Evolutionary conservation across 2,888 invertebrate species (phyloP), one percentile per base, ranked within the genome.

Genomic region (Luffia ferchaultella): DNA sequence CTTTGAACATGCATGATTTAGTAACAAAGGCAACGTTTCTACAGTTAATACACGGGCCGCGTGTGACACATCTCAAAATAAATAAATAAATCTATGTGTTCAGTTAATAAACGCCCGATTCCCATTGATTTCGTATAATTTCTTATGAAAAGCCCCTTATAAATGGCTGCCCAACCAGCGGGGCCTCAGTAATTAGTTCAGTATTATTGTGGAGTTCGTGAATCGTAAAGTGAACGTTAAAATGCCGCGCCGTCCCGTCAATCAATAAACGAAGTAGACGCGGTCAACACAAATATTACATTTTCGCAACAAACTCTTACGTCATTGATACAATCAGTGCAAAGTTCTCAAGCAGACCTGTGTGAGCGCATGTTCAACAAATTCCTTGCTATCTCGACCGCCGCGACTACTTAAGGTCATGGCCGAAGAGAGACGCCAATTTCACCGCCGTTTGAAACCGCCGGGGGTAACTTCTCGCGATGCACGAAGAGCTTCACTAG

Each of bases 401-500:
- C 12, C 12, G 30, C 30, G 12, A 3, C 30, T 30, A 30, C 30
- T 30, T 30, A 30, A 30, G 30, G 30, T 30, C 30, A 30, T 7
- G 30, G 30, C 12, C 12, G 12, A 3, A 3, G 30, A 7, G 30
- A 30, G 3, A 7, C 30, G 5, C 5, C 12, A 7, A 3, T 3
- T 3, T 30, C 30, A 30, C n/a, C n/a, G 30, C 30, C 30, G 30
- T 30, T 30, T 30, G 30, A 30, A 3, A 30, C 12, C 30, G 12
- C 30, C 30, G 30, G 30, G 12, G 52, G 52, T 0, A 52, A 46
- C 50, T 54, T 54, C 20, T 16, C 47, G 2, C 18, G 42, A 5
- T 55, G 55, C 45, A 49, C 50, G 5, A 48, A 52, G 2, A 20
- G 51, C 2, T 55, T 50, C 30, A 18, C 20, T 16, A 53, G 55